These are phyloP conservation scores for Ophiodon elongatus DNA, from an alignment of 2,113 vertebrate species.

Conservation along the genomic window DNA sequence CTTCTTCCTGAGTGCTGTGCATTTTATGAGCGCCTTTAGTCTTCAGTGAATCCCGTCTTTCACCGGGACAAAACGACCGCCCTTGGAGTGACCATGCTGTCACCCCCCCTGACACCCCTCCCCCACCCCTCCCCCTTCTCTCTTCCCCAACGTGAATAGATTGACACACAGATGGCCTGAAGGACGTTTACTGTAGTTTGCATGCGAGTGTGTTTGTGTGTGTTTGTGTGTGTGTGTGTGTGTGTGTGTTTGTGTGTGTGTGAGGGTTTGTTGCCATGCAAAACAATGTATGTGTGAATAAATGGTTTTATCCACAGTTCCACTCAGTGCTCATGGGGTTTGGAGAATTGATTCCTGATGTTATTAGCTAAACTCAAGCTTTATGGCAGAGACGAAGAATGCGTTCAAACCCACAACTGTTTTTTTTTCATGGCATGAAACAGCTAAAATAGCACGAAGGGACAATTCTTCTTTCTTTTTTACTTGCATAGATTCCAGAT, in stretches of 20 bases:
- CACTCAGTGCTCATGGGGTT: background rate
- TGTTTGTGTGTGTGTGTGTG: slow-evolving; percentile 8
- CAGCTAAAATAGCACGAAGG: slow-evolving; percentile 23
- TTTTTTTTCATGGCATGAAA: slow-evolving; percentile 43
- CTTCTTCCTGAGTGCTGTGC: slow-evolving; percentile 34
- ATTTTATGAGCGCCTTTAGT: slow-evolving; percentile 31
- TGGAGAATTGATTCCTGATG: slow-evolving; percentile 38
- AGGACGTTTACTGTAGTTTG: slow-evolving; percentile 34
- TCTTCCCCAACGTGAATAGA: background rate
- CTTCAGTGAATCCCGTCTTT: slow-evolving; percentile 60
- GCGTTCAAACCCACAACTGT: slow-evolving; percentile 27
- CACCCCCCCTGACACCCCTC: background rate
- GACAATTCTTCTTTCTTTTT: background rate
- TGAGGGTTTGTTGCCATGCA: background rate
- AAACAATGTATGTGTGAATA: slow-evolving; percentile 27
- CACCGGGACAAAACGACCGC: slow-evolving; percentile 31
- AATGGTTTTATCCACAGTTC: slow-evolving; percentile 20
- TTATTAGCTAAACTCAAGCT: background rate
- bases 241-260: background rate
- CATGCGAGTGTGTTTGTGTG: slow-evolving; percentile 32
- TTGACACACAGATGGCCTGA: slow-evolving; percentile 39
- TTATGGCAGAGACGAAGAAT: slow-evolving; percentile 4
- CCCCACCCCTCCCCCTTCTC: background rate
- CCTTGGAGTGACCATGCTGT: slow-evolving; percentile 62
- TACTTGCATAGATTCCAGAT: slow-evolving; percentile 42